These are phyloP conservation scores for Echeneis naucrates DNA, from an alignment of 2,797 vertebrate species.

Conservation along the genomic window DNA sequence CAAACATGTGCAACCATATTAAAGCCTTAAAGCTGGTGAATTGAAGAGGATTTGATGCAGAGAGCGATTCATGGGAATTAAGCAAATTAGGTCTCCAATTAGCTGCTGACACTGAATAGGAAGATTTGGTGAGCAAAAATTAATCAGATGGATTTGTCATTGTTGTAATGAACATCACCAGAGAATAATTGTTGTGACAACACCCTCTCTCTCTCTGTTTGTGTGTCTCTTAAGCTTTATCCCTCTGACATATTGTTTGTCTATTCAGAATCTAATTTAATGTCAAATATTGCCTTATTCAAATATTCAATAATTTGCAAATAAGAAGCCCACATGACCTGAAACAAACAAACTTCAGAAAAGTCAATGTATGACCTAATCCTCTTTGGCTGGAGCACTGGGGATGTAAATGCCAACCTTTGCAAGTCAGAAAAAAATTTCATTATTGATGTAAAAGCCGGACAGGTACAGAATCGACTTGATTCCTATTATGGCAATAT, in stretches of 20 bases:
- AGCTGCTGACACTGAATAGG: slow-evolving; percentile 77
- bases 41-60: slow-evolving; percentile 85
- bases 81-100: slow-evolving; percentile 86
- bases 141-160: slow-evolving; percentile 83
- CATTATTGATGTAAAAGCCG: slow-evolving; percentile 72
- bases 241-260: slow-evolving; percentile 68
- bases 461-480: slow-evolving; percentile 59
- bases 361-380: slow-evolving; percentile 82
- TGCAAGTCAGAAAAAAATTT: slow-evolving; percentile 79
- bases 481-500: slow-evolving; percentile 48
- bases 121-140: slow-evolving; percentile 82
- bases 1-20: slow-evolving; percentile 86
- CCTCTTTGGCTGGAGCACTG: slow-evolving; percentile 69
- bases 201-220: slow-evolving; percentile 4
- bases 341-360: slow-evolving; percentile 80
- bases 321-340: slow-evolving; percentile 68
- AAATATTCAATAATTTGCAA: slow-evolving; percentile 80
- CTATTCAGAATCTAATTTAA: slow-evolving; percentile 69
- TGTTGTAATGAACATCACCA: slow-evolving; percentile 68
- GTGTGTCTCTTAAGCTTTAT: slow-evolving; percentile 36
- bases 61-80: slow-evolving; percentile 84
- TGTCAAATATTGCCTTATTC: slow-evolving; percentile 75
- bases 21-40: slow-evolving; percentile 86
- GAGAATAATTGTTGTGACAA: slow-evolving; percentile 49
- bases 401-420: slow-evolving; percentile 81